Evolutionary conservation across 2,888 invertebrate species (phyloP), one percentile per base, ranked within the genome.

Genomic region (Palloptera scutellata): DNA sequence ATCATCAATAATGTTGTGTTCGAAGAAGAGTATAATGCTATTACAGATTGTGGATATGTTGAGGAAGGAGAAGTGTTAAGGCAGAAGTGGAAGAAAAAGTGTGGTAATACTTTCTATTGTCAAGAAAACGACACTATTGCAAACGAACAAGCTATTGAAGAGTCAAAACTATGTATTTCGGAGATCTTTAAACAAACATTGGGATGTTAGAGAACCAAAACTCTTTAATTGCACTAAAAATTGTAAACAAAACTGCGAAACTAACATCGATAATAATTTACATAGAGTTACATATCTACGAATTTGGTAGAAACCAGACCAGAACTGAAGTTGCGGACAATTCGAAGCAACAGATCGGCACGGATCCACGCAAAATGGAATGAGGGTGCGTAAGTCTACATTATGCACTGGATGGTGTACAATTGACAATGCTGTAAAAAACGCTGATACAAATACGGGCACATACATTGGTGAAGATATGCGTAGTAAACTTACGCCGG

Each of bases 381-480:
- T n/a, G n/a, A n/a, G n/a, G n/a, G n/a, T n/a, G n/a, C n/a, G n/a
- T 30, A 69, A 60, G 17, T 68, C 72, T 41, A 75, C 75, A 10
- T 58, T 75, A 2, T 69, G 71, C 20, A 70, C 72, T 30, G 68
- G 69, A 1, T 70, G 69, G 4, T 67, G 69, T 54, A 72, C 73
- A 5, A 68, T 75, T 0, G 52, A 66, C 43, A 70, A 74, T 64
- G 73, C 75, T 20, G 54, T 73, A 1, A 65, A 70, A 45, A 70
- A 71, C 68, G 68, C 72, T 17, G 75, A 74, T 43, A 66, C 68
- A 60, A 72, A 72, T 15, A 75, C 75, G 0, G 75, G 74, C n/a
- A 65, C 70, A 6, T 75, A 74, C 43, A 69, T 69, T 0, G 74
- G 75, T 11, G 66, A 66, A 6, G 74, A 74, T 64, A 66, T 66